A percentile compares a stretch with the other conserved stretches of the same genome.
These are phyloP conservation scores for Monochamus saltuarius DNA, from an alignment of 1,140 invertebrate genomes.

Conservation along the genomic window DNA sequence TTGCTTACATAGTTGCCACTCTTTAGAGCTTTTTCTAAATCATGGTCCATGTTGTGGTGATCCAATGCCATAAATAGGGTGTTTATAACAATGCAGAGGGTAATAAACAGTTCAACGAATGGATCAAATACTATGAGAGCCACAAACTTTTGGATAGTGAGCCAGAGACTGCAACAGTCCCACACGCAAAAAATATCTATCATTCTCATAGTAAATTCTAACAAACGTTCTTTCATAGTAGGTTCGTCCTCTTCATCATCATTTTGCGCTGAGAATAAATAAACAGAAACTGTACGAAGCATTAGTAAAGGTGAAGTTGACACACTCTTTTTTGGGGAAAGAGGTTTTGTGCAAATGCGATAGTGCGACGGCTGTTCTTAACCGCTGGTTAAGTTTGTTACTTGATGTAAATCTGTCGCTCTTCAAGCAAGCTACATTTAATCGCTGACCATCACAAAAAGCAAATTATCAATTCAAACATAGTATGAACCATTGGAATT, in stretches of 20 bases:
- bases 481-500: no score
- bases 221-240: slow-evolving; percentile 81
- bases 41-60: slow-evolving; percentile 90
- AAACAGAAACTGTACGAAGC: slow-evolving; percentile 81
- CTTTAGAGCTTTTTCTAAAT: slow-evolving; percentile 81
- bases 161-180: slow-evolving; percentile 93
- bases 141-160: slow-evolving; percentile 88
- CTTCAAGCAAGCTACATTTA: background rate
- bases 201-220: slow-evolving; percentile 72
- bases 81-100: slow-evolving; percentile 96
- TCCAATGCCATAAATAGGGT: slow-evolving; percentile 98
- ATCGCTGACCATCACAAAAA: no score
- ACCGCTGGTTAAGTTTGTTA: slow-evolving; percentile 44
- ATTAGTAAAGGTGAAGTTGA: slow-evolving; percentile 66
- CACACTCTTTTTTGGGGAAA: slow-evolving; percentile 66
- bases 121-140: slow-evolving; percentile 93
- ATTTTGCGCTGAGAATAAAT: slow-evolving; percentile 84
- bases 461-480: no score
- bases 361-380: slow-evolving; percentile 46
- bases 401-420: background rate
- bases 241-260: slow-evolving; percentile 84
- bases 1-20: slow-evolving; percentile 91
- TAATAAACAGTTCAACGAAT: slow-evolving; percentile 97
- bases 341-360: slow-evolving; percentile 55
- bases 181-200: slow-evolving; percentile 95